phyloP scores from a whole-genome alignment of 1,140 invertebrate species.

The Phymastichus coffea region DNA sequence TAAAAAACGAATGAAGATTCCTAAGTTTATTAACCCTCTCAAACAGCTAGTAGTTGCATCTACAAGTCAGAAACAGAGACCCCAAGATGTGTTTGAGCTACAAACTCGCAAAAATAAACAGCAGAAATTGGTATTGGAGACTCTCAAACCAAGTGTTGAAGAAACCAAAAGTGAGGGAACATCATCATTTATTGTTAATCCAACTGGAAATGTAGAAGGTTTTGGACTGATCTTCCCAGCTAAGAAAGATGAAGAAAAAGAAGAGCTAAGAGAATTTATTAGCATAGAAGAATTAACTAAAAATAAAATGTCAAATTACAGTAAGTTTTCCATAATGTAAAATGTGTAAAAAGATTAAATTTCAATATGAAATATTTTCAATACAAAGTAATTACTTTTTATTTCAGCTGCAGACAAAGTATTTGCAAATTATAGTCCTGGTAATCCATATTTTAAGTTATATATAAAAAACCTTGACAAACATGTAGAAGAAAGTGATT shows the following conservation, averaged over 20 bases:
- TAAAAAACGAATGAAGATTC: constrained; percentile 63
- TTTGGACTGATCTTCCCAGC: constrained; percentile 57
- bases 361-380: neutral
- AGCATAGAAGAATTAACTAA: constrained; percentile 65
- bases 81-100: constrained; percentile 68
- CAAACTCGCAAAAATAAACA: constrained; percentile 56
- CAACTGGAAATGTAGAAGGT: constrained; percentile 33
- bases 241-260: constrained; percentile 47
- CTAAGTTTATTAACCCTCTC: constrained; percentile 62
- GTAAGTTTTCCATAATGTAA: constrained; percentile 45
- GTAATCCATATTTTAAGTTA: constrained; percentile 76
- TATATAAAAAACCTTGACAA: constrained; percentile 94
- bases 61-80: constrained; percentile 52
- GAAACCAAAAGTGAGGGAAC: constrained; percentile 21
- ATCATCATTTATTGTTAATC: neutral
- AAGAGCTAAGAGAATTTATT: constrained; percentile 58
- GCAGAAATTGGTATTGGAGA: constrained; percentile 57
- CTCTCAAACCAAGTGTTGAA: constrained; percentile 37
- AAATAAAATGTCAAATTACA: constrained; percentile 69
- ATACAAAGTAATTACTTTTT: constrained; percentile 32
- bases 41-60: constrained; percentile 42
- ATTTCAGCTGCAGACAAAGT: constrained; percentile 75
- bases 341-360: no score
- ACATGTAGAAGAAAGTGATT: constrained; percentile 71
- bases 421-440: constrained; percentile 85